phyloP scores from a whole-genome alignment of 2,797 vertebrate genomes.

The Oceanodroma leucorhoa region DNA sequence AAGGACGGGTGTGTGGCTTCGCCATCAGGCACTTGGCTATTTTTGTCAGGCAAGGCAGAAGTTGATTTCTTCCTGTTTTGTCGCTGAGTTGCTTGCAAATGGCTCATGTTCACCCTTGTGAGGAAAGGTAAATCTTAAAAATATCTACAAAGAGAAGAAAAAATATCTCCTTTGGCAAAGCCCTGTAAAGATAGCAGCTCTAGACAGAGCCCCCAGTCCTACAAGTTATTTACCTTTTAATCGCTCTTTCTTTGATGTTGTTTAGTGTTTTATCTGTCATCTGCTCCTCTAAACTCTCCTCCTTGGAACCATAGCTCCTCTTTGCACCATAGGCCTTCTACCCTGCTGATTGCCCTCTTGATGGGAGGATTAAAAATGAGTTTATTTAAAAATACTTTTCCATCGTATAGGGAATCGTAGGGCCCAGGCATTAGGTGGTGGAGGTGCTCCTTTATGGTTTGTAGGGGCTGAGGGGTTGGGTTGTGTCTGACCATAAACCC shows the following conservation, averaged over 20 bases:
- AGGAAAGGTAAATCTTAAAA: conserved; percentile 1
- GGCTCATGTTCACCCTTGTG: background rate
- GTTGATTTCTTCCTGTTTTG: background rate
- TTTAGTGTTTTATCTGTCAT: background rate
- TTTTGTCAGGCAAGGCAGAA: background rate
- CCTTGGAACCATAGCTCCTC: background rate
- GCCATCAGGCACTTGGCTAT: background rate
- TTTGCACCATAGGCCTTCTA: background rate
- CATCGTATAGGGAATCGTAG: background rate
- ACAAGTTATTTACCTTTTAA: background rate
- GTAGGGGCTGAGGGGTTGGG: background rate
- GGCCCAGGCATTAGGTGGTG: background rate
- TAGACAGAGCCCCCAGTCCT: background rate
- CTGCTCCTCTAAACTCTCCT: background rate
- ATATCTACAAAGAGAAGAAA: background rate
- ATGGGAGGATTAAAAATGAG: background rate
- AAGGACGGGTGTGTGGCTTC: background rate
- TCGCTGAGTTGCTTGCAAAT: background rate
- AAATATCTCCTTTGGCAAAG: background rate
- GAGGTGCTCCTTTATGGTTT: background rate
- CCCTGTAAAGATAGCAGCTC: background rate
- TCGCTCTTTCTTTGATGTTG: background rate
- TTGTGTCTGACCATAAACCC: background rate
- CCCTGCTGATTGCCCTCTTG: background rate
- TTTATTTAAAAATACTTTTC: background rate